Evolutionary conservation across 1,140 invertebrate genomes (phyloP), one percentile per base, ranked within the genome.

Genomic region (Scaptomyza pallida): DNA sequence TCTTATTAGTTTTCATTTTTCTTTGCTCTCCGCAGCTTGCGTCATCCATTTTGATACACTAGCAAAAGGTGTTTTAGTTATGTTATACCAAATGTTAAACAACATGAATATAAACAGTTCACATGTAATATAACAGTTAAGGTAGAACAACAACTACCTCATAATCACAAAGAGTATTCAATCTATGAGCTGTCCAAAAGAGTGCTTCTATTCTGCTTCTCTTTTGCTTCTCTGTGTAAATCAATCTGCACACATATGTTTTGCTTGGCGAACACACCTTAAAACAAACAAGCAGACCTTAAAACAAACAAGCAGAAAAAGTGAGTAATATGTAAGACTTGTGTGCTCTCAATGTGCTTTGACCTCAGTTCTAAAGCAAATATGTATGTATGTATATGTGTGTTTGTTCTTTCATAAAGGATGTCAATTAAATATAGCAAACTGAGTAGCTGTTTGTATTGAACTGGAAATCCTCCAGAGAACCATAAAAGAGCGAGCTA

Each of bases 1-100:
- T 56, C 71, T 75, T 72, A 79, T 83, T 80, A 81, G 77, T 67
- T 75, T 68, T n/a, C n/a, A 37, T 26, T 44, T 62, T 50, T 75
- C 33, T 57, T 57, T 19, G 17, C n/a, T 16, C 16, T 15, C 41
- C 23, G n/a, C 37, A 43, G n/a, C 44, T 51, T 73, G 37, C 52
- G 64, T 73, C 69, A 72, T 72, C 67, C 54, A 59, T 70, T 70
- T 70, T 55, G 40, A 16, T 52, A 52, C 19, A 19, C 30, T 62
- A 30, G 65, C 33, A n/a, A 5, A 5, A 0, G 12, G 33, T 4
- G 5, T 13, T 37, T n/a, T n/a, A 37, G 33, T 37, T 37, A 1
- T 2, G 33, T 0, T n/a, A n/a, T n/a, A 1, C 3, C 4, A 37
- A 5, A 37, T 12, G n/a, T n/a, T n/a, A 3, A 12, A 4, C 12